Evolutionary conservation across 2,888 invertebrate genomes (phyloP).

Genomic region (Cerceris ruficornis): DNA sequence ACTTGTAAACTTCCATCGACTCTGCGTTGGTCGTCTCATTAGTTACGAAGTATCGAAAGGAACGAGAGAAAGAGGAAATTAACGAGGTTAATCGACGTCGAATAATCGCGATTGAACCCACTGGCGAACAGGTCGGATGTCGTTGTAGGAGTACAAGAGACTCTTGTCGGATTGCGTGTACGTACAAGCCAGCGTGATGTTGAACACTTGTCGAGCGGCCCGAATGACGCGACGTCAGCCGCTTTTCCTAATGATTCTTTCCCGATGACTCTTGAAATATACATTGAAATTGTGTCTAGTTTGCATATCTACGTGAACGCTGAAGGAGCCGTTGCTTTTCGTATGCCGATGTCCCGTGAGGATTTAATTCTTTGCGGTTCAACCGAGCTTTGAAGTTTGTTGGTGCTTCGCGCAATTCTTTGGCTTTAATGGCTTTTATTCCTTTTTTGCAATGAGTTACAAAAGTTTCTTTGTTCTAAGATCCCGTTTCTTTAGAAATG

Average conservation of each 20-base stretch:
- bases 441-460: too few species aligned
- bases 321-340: not conserved
- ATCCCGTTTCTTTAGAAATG: too few species aligned
- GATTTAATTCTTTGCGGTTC: too few species aligned
- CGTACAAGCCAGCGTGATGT: slow-evolving; percentile 50
- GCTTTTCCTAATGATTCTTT: slow-evolving; percentile 23
- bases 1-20: not conserved
- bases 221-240: slow-evolving; percentile 28
- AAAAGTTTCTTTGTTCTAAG: too few species aligned
- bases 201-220: slow-evolving; percentile 37
- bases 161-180: slow-evolving; percentile 48
- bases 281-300: not conserved
- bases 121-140: slow-evolving; percentile 27
- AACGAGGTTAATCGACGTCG: slow-evolving; percentile 41
- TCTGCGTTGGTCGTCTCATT: not conserved
- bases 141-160: slow-evolving; percentile 6
- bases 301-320: not conserved
- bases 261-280: slow-evolving; percentile 5
- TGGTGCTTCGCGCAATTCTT: too few species aligned
- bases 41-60: not conserved
- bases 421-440: too few species aligned
- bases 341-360: too few species aligned
- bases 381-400: too few species aligned
- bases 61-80: not conserved
- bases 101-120: slow-evolving; percentile 31